phyloP scores from a whole-genome alignment of 2,113 vertebrate genomes.

The Onychorhynchus coronatus region DNA sequence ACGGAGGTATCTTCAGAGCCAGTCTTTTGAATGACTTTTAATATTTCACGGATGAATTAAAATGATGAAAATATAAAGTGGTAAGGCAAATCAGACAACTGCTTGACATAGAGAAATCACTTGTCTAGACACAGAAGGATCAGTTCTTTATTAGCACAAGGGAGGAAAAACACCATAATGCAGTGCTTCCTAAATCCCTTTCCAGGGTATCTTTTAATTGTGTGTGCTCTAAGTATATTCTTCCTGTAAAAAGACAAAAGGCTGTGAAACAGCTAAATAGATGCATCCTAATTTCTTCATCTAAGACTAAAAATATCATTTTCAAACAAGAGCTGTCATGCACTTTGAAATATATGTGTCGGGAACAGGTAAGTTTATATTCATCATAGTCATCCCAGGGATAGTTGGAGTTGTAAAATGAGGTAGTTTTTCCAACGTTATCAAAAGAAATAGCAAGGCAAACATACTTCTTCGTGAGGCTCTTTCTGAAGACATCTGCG shows the following conservation, averaged over 20 bases:
- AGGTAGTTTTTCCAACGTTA: neutral
- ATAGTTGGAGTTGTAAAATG: neutral
- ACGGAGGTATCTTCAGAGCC: neutral
- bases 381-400: neutral
- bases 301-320: neutral
- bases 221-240: neutral
- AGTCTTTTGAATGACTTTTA: neutral
- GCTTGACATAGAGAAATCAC: neutral
- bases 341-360: slow-evolving; percentile 12
- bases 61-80: neutral
- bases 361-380: neutral
- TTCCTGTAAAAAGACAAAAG: neutral
- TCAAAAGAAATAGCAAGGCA: neutral
- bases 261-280: slow-evolving; percentile 27
- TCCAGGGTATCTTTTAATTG: neutral
- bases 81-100: neutral
- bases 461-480: neutral
- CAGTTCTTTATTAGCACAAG: neutral
- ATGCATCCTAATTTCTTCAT: neutral
- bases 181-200: slow-evolving; percentile 14
- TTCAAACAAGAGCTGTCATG: neutral
- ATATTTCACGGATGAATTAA: neutral
- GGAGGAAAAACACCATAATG: neutral
- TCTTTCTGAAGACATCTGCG: neutral
- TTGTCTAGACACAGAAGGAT: neutral